Base-by-base conservation (phyloP, 92 coral and sea anemone genomes). In the Bergia sp. region DNA sequence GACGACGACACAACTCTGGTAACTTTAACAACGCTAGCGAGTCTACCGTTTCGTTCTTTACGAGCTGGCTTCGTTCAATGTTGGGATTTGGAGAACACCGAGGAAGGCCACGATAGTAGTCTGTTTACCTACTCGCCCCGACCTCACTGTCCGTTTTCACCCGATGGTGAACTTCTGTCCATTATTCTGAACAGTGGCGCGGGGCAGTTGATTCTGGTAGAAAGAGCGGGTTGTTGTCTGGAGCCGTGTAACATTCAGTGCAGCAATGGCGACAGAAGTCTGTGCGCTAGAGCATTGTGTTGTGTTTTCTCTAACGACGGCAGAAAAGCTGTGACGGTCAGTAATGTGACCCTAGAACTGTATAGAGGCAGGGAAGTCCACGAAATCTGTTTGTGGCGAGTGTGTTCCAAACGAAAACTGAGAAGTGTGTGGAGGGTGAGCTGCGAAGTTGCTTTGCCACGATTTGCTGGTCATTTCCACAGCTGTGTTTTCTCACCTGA, bases 291-390 rank as follows among this genome's bases (percentile, higher is more conserved):
- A 71, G 95, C 94, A 13, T 80, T 88, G 67, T 95, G 96, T 41
- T 96, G 98, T 90, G 98, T 96, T 29, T 94, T 96, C 82, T 94
- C 98, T 13, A 94, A 94, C 66, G 91, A 93, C 66, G 97, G 97
- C 66, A 50, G 67, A 21, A 87, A 86, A 50, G 98, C 96, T 10
- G 98, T 94, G 0, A 96, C 97, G 0, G 90, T 96, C 8, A 93
- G 94, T 72, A 89, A 91, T 40, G 96, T 95, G 66, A 86, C 93
- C 2, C 77, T 95, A 23, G 88, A 92, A 81, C 72, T 90, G 29
- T 88, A 90, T 42, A 79, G 90, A 38, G 94, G 93, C 36, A 88
- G 77, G 44, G 93, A 90, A 69, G 85, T 90, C 29, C 93, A 96
- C 76, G 98, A 94, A 55, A 83, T 96, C 36, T 96, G 95, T 61